phyloP scores from a whole-genome alignment of 2,113 vertebrate species.

The Leptocoma aspasia region DNA sequence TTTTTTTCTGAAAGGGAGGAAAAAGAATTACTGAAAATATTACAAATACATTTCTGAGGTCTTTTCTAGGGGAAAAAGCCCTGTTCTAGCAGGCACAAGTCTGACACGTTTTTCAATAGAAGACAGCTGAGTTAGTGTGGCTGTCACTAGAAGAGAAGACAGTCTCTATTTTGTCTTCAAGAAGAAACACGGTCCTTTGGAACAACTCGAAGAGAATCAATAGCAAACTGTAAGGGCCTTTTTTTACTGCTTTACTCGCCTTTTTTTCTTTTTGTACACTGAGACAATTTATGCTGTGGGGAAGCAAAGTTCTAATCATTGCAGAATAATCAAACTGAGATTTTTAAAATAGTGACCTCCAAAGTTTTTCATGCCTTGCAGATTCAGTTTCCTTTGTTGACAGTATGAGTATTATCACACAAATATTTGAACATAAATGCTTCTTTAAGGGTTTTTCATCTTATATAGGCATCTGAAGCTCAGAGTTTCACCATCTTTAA shows the following conservation, averaged over 20 bases:
- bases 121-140: background rate
- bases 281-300: background rate
- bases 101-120: background rate
- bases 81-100: background rate
- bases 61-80: background rate
- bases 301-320: background rate
- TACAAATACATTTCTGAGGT: background rate
- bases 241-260: background rate
- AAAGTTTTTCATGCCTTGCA: background rate
- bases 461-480: background rate
- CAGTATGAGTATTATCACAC: background rate
- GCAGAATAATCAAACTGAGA: background rate
- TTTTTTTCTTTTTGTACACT: background rate
- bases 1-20: background rate
- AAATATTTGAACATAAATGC: background rate
- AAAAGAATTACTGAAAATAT: background rate
- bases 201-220: background rate
- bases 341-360: background rate
- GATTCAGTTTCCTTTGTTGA: background rate
- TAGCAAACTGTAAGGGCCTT: background rate
- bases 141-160: background rate
- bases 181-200: conserved; percentile 8
- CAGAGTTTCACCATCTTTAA: background rate
- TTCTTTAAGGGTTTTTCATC: background rate
- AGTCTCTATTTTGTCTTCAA: background rate